These are phyloP conservation scores for Myoxocephalus aenaeus DNA, from an alignment of 2,797 vertebrate genomes.

Conservation along the genomic window DNA sequence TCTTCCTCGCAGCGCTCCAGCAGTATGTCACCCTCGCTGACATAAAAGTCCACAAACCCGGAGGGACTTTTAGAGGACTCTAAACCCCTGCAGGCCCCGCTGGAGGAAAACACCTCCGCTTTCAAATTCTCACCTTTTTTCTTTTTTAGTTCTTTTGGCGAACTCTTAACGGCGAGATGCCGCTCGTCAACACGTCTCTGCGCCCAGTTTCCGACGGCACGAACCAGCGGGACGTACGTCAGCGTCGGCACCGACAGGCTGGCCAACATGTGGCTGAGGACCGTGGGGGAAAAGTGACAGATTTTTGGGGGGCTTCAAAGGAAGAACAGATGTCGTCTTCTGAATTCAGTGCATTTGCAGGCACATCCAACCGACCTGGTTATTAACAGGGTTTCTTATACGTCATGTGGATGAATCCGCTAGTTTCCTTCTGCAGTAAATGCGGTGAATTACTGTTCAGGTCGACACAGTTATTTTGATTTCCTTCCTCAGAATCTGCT, in stretches of 20 bases:
- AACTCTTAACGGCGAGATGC: background rate
- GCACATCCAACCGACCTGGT: no score
- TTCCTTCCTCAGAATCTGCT: background rate
- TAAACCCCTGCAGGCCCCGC: background rate
- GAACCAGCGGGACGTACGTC: background rate
- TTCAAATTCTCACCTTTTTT: background rate
- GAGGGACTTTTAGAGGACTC: background rate
- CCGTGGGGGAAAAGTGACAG: background rate
- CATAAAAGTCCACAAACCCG: constrained; percentile 20
- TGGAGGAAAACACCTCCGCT: background rate
- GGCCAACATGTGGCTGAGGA: background rate
- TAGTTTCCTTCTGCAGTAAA: background rate
- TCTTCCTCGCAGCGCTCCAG: constrained; percentile 42
- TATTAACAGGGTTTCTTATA: background rate
- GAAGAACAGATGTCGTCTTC: constrained; percentile 6
- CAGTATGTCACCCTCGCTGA: constrained; percentile 30
- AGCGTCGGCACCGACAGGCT: background rate
- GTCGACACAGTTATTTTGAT: background rate
- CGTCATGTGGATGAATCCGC: background rate
- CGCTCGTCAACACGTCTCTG: background rate
- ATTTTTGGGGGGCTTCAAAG: background rate
- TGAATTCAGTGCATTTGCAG: background rate
- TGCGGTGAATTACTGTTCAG: background rate
- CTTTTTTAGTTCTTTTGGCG: background rate
- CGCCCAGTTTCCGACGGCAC: background rate